Percentiles rank a stretch among this genome's conserved stretches.
These are phyloP conservation scores for Caenorhabditis remanei DNA, from an alignment of 1,140 invertebrate species.

Conservation along the genomic window DNA sequence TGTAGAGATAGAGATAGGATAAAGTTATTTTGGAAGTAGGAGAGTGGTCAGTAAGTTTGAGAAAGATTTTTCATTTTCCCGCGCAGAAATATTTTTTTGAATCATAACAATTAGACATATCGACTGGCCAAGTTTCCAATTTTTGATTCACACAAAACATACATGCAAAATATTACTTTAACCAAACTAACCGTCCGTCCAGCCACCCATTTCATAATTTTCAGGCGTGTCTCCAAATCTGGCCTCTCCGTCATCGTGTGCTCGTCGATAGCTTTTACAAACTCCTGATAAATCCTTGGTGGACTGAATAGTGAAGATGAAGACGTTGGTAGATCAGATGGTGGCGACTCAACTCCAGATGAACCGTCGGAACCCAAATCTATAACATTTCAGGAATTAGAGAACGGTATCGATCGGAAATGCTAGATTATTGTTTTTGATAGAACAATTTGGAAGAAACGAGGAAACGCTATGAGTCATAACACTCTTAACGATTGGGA, in stretches of 20 bases:
- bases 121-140: neutral
- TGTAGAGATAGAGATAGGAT: conserved; percentile 17
- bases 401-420: too few species aligned
- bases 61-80: too few species aligned
- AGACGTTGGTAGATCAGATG: conserved; percentile 64
- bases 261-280: conserved; percentile 68
- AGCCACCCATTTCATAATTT: conserved; percentile 67
- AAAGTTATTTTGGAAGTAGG: neutral
- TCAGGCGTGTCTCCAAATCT: conserved; percentile 64
- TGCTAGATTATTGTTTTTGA: too few species aligned
- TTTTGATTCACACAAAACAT: neutral
- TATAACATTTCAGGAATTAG: neutral
- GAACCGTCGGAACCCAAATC: conserved; percentile 56
- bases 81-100: too few species aligned
- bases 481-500: too few species aligned
- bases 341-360: conserved; percentile 62
- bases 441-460: too few species aligned
- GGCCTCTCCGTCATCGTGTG: conserved; percentile 64
- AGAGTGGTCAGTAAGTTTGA: conserved; percentile 14
- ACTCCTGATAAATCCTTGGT: conserved; percentile 58
- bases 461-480: too few species aligned
- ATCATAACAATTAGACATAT: too few species aligned
- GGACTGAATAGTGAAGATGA: conserved; percentile 63
- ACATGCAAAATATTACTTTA: neutral
- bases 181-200: conserved; percentile 54